These are phyloP conservation scores for Felis chaus DNA, from an alignment of 2,113 vertebrate genomes.

Conservation along the genomic window DNA sequence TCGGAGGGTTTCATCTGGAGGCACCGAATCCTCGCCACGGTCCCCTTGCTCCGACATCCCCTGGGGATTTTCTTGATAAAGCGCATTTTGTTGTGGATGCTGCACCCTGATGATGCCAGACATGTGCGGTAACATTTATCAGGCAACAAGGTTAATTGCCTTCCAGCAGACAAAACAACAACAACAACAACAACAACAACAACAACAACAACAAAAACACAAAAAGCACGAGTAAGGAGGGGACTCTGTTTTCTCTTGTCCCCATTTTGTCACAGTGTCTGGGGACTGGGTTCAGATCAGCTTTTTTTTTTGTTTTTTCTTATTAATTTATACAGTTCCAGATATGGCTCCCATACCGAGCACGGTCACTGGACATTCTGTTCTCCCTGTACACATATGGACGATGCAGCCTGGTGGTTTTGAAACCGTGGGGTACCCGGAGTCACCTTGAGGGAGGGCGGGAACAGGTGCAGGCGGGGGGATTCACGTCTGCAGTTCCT, in stretches of 20 bases:
- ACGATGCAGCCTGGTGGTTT: no score
- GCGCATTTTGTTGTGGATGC: not conserved
- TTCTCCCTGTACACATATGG: fast-evolving
- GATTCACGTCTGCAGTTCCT: fast-evolving
- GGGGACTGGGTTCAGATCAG: not conserved
- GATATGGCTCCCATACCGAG: fast-evolving
- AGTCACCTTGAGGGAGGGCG: not conserved
- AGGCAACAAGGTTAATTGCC: not conserved
- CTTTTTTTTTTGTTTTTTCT: not conserved
- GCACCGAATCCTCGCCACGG: not conserved
- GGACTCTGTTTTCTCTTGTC: fast-evolving
- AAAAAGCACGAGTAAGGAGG: no score
- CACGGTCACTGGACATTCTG: fast-evolving
- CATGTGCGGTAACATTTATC: not conserved
- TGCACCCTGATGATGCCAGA: not conserved
- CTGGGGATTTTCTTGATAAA: not conserved
- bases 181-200: not conserved
- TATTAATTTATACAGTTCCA: no score
- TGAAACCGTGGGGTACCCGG: fast-evolving
- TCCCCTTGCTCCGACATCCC: not conserved
- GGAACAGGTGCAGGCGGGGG: no score
- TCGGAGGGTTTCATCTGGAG: not conserved
- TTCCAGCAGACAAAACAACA: not conserved
- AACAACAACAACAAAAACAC: no score
- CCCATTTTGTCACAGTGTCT: fast-evolving